Base-by-base conservation (phyloP, 2,113 vertebrate species). In the Melanerpes aurifrons region DNA sequence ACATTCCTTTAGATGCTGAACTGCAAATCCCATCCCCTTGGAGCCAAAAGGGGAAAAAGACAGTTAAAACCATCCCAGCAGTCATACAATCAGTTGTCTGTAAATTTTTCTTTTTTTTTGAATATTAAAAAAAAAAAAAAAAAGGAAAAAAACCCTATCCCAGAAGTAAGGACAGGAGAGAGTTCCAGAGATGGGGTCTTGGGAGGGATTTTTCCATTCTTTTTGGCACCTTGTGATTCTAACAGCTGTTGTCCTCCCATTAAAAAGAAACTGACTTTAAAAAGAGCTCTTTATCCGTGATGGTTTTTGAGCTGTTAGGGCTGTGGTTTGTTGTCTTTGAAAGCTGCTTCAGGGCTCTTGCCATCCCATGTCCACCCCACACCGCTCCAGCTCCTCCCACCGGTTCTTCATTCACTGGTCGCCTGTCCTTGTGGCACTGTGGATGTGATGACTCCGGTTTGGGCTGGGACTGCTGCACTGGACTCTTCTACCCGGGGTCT, bases 401-500 rank as follows among this genome's bases (percentile, higher is more conserved):
- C 7, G 31, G 14, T 40, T 61, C 79, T 29, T 98, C 97, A 98
- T 96, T 98, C 98, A 87, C 97, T 97, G 15, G 97, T 97, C n/a
- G 98, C 96, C 15, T 98, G 97, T 87, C 97, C 97, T 75, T 98
- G 97, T 24, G 97, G 97, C 85, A 96, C 47, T 61, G 98, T 94
- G 19, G 99, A 97, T 3, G 99, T 98, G 72, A 99, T 99, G 82
- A 98, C 98, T 22, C 97, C 96, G 2, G 98, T 96, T 92, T 98
- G 99, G 14, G 97, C 82, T 29, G 96, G 94, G 4, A 63, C 94
- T 50, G 97, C 97, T 76, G 89, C 94, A 2, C 93, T 71, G 16
- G 98, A 95, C 48, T 98, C 98, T 62, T 99, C 99, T 94, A 98
- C 92, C 93, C 98, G 99, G 5, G 98, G 72, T 93, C 98, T 97